These are phyloP conservation scores for Vanessa cardui DNA, from an alignment of 2,888 invertebrate genomes.

Conservation along the genomic window DNA sequence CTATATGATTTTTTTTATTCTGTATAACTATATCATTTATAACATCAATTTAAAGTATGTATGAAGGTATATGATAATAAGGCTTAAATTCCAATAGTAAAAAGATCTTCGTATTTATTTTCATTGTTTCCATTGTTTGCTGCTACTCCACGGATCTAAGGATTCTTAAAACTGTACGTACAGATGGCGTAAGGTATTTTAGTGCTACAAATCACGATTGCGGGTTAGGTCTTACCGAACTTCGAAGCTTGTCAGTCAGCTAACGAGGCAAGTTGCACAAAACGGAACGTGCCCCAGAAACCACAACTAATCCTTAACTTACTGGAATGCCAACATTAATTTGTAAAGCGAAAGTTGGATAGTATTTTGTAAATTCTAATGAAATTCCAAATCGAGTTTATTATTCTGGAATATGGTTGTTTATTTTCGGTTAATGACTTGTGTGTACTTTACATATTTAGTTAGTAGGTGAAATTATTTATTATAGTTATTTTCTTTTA, in stretches of 20 bases:
- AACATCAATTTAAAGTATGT: no score
- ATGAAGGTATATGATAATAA: no score
- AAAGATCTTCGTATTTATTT: no score
- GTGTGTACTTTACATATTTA: background rate
- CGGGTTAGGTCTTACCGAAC: slow-evolving; percentile 27
- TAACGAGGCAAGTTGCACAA: slow-evolving; percentile 45
- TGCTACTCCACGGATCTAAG: background rate
- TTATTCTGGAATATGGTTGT: slow-evolving; percentile 12
- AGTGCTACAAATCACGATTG: slow-evolving; percentile 17
- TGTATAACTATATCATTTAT: no score
- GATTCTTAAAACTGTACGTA: background rate
- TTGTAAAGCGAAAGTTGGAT: slow-evolving; percentile 36
- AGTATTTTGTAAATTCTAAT: slow-evolving; percentile 24
- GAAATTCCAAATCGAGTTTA: slow-evolving; percentile 27
- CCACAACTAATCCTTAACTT: slow-evolving; percentile 48
- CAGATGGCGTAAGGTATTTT: slow-evolving; percentile 1
- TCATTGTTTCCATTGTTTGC: background rate
- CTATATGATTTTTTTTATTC: no score
- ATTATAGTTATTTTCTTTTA: no score
- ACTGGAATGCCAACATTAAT: slow-evolving; percentile 39
- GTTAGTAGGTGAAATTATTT: no score
- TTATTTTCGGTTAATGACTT: slow-evolving; percentile 6
- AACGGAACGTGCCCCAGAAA: slow-evolving; percentile 47
- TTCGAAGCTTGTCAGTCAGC: slow-evolving; percentile 39
- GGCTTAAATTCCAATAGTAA: no score